A percentile compares a stretch with the other conserved stretches of the same genome.
phyloP scores from a whole-genome alignment of 2,888 invertebrate species.

The Andrena marginata region DNA sequence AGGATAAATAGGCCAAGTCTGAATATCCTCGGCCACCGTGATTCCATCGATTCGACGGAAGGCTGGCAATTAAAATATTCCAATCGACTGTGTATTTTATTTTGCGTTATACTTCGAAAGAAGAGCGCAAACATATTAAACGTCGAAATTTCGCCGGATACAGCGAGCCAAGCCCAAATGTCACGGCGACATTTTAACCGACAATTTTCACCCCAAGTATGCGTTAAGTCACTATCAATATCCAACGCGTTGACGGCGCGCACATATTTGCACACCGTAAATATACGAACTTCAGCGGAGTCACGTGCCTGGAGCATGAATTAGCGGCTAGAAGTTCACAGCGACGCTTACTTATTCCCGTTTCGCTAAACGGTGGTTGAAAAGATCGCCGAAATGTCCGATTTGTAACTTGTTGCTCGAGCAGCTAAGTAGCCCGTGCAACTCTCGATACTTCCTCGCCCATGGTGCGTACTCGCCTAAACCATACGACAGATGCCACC shows the following conservation, averaged over 20 bases:
- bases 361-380: neutral
- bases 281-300: constrained; percentile 28
- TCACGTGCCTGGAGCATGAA: constrained; percentile 18
- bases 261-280: constrained; percentile 30
- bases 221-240: constrained; percentile 11
- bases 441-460: neutral
- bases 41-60: neutral
- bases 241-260: neutral
- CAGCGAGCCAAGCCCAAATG: neutral
- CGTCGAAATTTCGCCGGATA: neutral
- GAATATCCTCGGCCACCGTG: neutral
- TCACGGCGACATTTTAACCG: neutral
- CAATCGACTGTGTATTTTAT: neutral
- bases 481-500: neutral
- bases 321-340: constrained; percentile 20
- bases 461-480: neutral
- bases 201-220: constrained; percentile 7
- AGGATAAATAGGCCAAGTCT: neutral
- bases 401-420: no score
- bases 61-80: neutral
- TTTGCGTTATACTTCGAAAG: neutral
- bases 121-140: neutral
- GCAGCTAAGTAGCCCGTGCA: no score
- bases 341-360: neutral
- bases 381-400: no score